Base-by-base conservation (phyloP, 2,888 invertebrate genomes). In the Hartigia nigra region DNA sequence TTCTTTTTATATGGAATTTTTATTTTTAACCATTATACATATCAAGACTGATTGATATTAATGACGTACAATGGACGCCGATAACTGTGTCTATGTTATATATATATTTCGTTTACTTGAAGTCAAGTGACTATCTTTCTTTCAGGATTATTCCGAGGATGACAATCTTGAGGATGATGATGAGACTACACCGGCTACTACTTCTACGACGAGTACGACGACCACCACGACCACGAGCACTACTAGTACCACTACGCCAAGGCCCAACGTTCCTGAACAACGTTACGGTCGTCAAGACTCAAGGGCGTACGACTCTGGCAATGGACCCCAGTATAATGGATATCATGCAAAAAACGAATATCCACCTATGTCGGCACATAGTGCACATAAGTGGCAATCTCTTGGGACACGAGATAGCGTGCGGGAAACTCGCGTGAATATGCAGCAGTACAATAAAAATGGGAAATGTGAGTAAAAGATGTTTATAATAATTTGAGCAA, bases 181-280 rank as follows among this genome's bases (percentile, higher is more conserved):
- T 82, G 83, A 86, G 32, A 32, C 36, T 39, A 37, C 76, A 70
- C 11, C 35, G 74, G 23, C 39, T 69, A 87, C 82, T 75, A 84
- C 81, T 82, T 86, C 78, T 79, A 83, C 81, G 81, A 91, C 74
- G 84, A 91, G 80, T 81, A 90, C 75, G 82, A 90, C 82, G 81
- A 90, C 82, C 82, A 91, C 86, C 84, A 92, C 83, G 75, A 90
- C 84, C 83, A 91, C 82, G 87, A 92, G 81, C 83, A 92, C 85
- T 84, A 91, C 91, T 86, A 92, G 85, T 87, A 92, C 85, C 88
- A 92, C 85, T 89, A 92, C 84, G 89, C 92, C 84, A 88, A 88
- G 80, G 37, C 75, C 79, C 14, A 76, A 76, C 37, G 84, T 86
- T 69, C 81, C 85, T 69, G 81, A 55, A 83, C 86, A 88, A 78